Evolutionary conservation across 2,888 invertebrate species (phyloP).

Genomic region (Ferdinandea cuprea): DNA sequence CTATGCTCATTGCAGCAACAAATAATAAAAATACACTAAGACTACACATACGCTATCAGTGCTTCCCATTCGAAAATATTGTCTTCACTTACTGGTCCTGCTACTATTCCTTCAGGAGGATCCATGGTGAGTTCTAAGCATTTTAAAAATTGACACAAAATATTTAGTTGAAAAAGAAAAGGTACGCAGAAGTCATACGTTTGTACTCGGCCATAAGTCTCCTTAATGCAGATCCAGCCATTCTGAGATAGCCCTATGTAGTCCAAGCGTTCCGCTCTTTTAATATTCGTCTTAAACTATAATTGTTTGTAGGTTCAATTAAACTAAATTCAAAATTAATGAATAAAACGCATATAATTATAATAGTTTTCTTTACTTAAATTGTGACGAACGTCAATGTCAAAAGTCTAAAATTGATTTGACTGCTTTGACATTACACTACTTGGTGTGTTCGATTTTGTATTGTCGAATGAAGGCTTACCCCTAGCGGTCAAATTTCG

Average conservation of each 20-base stretch:
- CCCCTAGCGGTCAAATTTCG: too few species aligned
- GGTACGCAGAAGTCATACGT: constrained; percentile 84
- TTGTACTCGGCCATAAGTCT: constrained; percentile 95
- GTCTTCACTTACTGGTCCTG: constrained; percentile 98
- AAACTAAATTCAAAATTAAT: constrained; percentile 41
- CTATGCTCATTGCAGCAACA: background rate
- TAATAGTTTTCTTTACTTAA: constrained; percentile 67
- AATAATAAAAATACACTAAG: constrained; percentile 65
- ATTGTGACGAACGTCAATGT: constrained; percentile 57
- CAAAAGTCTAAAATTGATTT: constrained; percentile 15
- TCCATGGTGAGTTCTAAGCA: constrained; percentile 92
- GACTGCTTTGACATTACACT: constrained; percentile 42
- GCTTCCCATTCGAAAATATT: constrained; percentile 99
- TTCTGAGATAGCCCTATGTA: constrained; percentile 79
- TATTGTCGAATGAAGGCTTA: too few species aligned
- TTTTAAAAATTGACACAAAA: background rate
- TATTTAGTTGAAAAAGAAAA: constrained; percentile 1
- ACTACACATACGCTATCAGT: constrained; percentile 95
- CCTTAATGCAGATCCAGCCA: constrained; percentile 93
- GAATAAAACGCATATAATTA: constrained; percentile 67
- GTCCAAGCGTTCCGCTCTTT: constrained; percentile 8
- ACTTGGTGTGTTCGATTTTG: constrained; percentile 47
- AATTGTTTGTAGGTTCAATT: constrained; percentile 29
- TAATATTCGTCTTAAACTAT: constrained; percentile 40
- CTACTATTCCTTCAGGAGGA: constrained; percentile 99